phyloP scores from a whole-genome alignment of 2,888 invertebrate species.

The Scaptomyza caliginosa region DNA sequence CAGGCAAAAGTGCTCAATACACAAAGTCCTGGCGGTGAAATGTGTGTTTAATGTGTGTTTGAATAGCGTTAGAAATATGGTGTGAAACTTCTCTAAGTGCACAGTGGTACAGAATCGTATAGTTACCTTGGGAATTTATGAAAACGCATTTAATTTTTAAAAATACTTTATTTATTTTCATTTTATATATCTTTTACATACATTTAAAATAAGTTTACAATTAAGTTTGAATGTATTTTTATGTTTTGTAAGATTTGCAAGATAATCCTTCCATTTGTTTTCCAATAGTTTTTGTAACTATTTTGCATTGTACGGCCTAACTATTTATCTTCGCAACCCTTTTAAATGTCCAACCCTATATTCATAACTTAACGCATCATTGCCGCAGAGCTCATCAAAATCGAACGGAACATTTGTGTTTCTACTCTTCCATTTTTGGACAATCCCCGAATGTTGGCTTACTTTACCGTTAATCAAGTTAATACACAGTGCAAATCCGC shows the following conservation, averaged over 20 bases:
- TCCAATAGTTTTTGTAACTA: background rate
- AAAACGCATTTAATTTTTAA: background rate
- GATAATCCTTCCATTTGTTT: background rate
- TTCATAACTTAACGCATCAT: conserved; percentile 76
- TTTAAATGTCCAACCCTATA: conserved; percentile 3
- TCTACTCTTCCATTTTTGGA: background rate
- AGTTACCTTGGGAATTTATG: background rate
- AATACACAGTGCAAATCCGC: conserved; percentile 55
- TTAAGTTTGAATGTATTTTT: background rate
- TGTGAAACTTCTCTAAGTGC: conserved; percentile 51
- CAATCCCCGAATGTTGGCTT: conserved; percentile 42
- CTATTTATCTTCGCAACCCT: background rate
- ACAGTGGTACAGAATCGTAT: conserved; percentile 19
- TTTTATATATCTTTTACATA: background rate
- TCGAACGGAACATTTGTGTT: conserved; percentile 39
- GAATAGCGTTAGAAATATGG: conserved; percentile 60
- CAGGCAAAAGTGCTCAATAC: background rate
- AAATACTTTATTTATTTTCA: background rate
- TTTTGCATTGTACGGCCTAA: background rate
- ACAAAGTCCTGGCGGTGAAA: conserved; percentile 40
- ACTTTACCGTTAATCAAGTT: conserved; percentile 69
- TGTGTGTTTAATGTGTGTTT: conserved; percentile 30
- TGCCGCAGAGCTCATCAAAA: conserved; percentile 51
- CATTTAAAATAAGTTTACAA: no score
- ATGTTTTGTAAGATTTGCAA: background rate